Evolutionary conservation across 1,140 invertebrate genomes (phyloP), one percentile per base, ranked within the genome.

Genomic region (Neocloeon triangulifer): DNA sequence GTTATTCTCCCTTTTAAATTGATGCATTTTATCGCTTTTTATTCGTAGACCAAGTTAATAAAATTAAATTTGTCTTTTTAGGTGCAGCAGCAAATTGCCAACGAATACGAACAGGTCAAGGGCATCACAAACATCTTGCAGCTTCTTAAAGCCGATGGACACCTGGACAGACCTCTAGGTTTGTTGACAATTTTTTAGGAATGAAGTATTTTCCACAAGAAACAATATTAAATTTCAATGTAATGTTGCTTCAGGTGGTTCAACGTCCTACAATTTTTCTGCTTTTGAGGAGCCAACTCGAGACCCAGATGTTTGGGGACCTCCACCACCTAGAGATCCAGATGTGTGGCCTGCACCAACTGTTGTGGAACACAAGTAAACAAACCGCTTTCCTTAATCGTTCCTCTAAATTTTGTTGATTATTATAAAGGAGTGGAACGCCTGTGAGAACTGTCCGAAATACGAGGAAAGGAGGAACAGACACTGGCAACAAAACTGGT

Each of bases 21-120:
- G n/a, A n/a, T n/a, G n/a, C n/a, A n/a, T n/a, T n/a, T n/a, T n/a
- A n/a, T 17, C 3, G 17, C 13, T 12, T 14, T 35, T 34, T 35
- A 7, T 13, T 33, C 12, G 6, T 33, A 15, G 12, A 16, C 8
- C 8, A 7, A 18, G 37, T 22, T n/a, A n/a, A 17, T 33, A n/a
- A 14, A n/a, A 20, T 26, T 39, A 23, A 35, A 37, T 32, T 44
- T 49, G 19, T 32, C 25, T 37, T 38, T 40, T 13, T 46, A 86
- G 80, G 69, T 89, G 8, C 82, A 91, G 47, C 76, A 84, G 43
- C 74, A 86, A 53, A 78, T 96, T 43, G 70, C 67, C 17, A 61
- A 71, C 29, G 91, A 96, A 53, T 89, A 85, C 53, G 80, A 91
- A 46, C 73, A 82, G 50, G 69, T 96, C 1, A 91, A 88, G 55